Base-by-base conservation (phyloP, 2,797 vertebrate genomes). In the Pelochelys cantorii region DNA sequence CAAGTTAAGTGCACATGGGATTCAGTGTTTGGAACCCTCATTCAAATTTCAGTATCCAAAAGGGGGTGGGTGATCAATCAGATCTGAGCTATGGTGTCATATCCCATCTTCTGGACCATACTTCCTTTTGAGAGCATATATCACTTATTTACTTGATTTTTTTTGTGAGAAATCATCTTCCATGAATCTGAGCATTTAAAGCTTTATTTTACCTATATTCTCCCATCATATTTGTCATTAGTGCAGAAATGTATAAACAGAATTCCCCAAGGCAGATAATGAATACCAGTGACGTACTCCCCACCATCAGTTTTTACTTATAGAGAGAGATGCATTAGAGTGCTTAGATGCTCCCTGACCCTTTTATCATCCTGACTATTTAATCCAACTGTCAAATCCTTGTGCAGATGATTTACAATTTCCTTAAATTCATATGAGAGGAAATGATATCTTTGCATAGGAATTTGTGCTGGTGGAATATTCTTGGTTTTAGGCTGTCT, bases 361-460 rank as follows among this genome's bases (percentile, higher is more conserved):
- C 71, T 25, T 89, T 86, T 20, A 34, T 18, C 65, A 48, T 48
- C 11, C 7, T 5, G 77, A 2, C 84, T 83, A 54, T 65, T 90
- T 95, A 62, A 68, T 57, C 23, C 42, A 91, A 83, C 2, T 87
- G 92, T 92, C 48, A 84, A 3, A 6, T 85, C 90, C 85, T 90
- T 88, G 2, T 59, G 10, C 15, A 56, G 20, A 75, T 62, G 8
- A 85, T 86, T 93, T 93, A 65, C 65, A 1, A 5, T 27, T 59
- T 82, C 27, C 13, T 68, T 84, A 85, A 20, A 68, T 90, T 94
- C 60, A 48, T 37, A 79, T 55, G 81, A 3, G 81, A 48, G 90
- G 88, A 86, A 77, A 15, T 77, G 29, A 81, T 89, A 53, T 86
- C 53, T 59, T 53, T 37, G 25, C 10, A 11, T 57, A 81, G 68